These are phyloP conservation scores for Chlorocebus sabaeus DNA, from an alignment of 2,113 vertebrate genomes.

Conservation along the genomic window DNA sequence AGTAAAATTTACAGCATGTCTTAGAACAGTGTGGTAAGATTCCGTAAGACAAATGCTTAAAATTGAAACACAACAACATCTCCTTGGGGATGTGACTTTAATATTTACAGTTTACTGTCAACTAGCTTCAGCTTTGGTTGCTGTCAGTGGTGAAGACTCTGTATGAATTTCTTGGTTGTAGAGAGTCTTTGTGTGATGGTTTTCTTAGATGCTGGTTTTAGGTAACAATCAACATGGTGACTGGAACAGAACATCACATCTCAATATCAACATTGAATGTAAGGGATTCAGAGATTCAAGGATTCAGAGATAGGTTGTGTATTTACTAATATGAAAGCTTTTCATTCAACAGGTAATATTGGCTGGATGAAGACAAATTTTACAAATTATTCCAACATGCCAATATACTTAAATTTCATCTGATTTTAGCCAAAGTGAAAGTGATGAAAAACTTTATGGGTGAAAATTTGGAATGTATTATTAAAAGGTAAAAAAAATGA, in stretches of 20 bases:
- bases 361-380: not conserved
- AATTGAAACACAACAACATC: not conserved
- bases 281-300: not conserved
- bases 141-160: too few species aligned
- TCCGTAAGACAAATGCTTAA: not conserved
- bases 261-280: not conserved
- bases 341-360: not conserved
- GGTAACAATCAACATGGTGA: too few species aligned
- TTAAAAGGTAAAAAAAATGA: constrained; percentile 9
- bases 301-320: not conserved
- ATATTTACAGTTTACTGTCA: too few species aligned
- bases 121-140: too few species aligned
- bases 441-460: not conserved
- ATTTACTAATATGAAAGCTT: not conserved
- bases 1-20: not conserved
- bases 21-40: not conserved
- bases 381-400: not conserved
- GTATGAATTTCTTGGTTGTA: not conserved
- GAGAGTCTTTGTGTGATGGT: too few species aligned
- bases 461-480: constrained; percentile 16
- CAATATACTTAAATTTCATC: not conserved
- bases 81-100: too few species aligned
- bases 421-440: not conserved
- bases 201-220: too few species aligned
- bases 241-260: too few species aligned